Conservation (phyloP, 2,797 vertebrate species). For the Gymnothorax reevesii region DNA sequence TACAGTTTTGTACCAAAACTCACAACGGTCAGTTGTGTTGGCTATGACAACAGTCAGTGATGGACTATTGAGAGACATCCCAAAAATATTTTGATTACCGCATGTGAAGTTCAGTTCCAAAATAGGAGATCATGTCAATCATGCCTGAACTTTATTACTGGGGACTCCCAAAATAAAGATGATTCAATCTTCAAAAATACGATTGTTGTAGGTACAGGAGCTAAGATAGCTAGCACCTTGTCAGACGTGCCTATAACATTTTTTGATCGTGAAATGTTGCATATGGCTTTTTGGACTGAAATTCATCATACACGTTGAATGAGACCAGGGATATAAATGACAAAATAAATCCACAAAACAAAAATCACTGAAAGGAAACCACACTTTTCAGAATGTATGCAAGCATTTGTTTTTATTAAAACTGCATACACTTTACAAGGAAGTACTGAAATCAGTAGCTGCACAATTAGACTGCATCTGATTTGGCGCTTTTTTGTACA, state of each 20-base stretch:
- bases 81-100: background rate
- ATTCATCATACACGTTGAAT: too few species aligned
- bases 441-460: background rate
- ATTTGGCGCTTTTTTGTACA: background rate
- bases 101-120: too few species aligned
- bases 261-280: too few species aligned
- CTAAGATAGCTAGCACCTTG: too few species aligned
- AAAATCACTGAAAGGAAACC: background rate
- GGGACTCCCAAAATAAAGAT: too few species aligned
- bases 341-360: background rate
- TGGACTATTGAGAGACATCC: background rate
- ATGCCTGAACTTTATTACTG: too few species aligned
- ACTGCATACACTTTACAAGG: constrained; percentile 4
- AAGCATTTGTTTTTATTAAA: background rate
- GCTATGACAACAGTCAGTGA: background rate
- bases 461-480: background rate
- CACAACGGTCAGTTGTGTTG: background rate
- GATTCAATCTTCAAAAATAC: too few species aligned
- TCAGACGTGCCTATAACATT: too few species aligned
- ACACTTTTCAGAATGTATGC: background rate
- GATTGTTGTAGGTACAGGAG: too few species aligned
- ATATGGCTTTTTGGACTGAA: too few species aligned
- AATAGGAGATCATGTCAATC: too few species aligned
- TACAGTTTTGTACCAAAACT: background rate
- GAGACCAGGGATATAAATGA: too few species aligned